A percentile compares a stretch with the other conserved stretches of the same genome.
phyloP scores from a whole-genome alignment of 2,113 vertebrate species.

The Microcebus griseorufus region DNA sequence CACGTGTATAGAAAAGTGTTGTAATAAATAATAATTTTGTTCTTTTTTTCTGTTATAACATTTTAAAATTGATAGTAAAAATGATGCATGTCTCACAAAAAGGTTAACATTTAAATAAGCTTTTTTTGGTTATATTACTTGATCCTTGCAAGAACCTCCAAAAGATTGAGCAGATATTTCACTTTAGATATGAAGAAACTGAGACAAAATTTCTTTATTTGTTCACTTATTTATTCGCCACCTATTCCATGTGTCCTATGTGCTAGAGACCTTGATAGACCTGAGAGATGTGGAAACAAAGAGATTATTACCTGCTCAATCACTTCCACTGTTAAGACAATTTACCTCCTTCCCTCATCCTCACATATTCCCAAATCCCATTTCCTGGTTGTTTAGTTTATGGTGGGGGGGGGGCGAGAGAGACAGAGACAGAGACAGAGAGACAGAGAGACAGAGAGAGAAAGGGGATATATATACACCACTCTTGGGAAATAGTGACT shows the following conservation, averaged over 20 bases:
- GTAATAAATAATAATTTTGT: neutral
- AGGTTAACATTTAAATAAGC: neutral
- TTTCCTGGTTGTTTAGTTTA: neutral
- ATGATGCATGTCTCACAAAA: neutral
- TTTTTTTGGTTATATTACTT: neutral
- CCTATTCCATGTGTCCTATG: neutral
- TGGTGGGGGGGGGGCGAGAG: neutral
- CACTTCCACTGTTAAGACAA: neutral
- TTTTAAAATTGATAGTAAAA: slow-evolving; percentile 16
- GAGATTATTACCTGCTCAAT: neutral
- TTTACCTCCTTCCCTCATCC: neutral
- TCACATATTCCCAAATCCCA: neutral
- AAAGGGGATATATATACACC: accelerated
- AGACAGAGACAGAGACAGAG: no score
- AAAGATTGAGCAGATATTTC: neutral
- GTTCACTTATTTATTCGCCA: neutral
- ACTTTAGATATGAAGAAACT: neutral
- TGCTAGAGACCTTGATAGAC: neutral
- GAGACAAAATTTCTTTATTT: neutral
- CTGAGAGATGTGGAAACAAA: neutral
- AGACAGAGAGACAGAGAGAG: accelerated
- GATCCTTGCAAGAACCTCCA: neutral
- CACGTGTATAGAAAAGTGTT: neutral
- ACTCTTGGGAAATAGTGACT: neutral
- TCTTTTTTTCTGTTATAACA: neutral